A percentile compares a stretch with the other conserved stretches of the same genome.
Evolutionary conservation across 37 sponge, comb jelly and placozoan species (phyloP).

Genomic region (Oscarella lobularis): DNA sequence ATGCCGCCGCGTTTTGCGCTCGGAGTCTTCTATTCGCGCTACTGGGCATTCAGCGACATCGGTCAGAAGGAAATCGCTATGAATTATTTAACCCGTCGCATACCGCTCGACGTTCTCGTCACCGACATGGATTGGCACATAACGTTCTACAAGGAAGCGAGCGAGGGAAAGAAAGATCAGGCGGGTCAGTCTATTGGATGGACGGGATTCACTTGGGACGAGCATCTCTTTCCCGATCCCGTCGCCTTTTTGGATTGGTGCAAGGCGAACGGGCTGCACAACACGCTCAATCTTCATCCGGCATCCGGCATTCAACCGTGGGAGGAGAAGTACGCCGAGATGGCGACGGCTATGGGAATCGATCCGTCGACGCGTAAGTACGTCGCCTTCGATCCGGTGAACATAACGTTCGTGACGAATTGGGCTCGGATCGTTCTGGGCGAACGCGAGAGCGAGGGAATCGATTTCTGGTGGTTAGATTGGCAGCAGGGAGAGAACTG

Average conservation of each 20-base stretch:
- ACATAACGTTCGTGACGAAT: constrained; percentile 44
- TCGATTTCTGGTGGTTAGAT: constrained; percentile 79
- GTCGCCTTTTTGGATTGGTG: constrained; percentile 56
- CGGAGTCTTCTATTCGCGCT: constrained; percentile 59
- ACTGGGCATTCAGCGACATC: constrained; percentile 62
- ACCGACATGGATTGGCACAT: constrained; percentile 83
- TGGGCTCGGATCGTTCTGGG: constrained; percentile 38
- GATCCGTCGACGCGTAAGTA: constrained; percentile 35
- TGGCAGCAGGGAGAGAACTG: constrained; percentile 71
- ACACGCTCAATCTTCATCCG: constrained; percentile 69
- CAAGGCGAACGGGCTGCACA: constrained; percentile 28
- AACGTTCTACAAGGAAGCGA: constrained; percentile 34
- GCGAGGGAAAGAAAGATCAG: background rate
- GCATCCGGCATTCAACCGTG: constrained; percentile 67
- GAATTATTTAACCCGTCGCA: constrained; percentile 23
- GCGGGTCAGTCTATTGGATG: constrained; percentile 22
- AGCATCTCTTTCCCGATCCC: constrained; percentile 52
- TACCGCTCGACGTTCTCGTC: constrained; percentile 53
- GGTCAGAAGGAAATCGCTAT: constrained; percentile 37
- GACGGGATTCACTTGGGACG: constrained; percentile 77
- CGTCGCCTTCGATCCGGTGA: constrained; percentile 43
- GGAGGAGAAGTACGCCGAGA: constrained; percentile 52
- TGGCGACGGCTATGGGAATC: constrained; percentile 68
- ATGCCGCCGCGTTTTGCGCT: constrained; percentile 62
- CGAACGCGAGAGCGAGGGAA: constrained; percentile 36